Percentiles rank a stretch among this genome's conserved stretches.
Conservation (phyloP, 1,140 invertebrate species). For the Ceratosolen solmsi region DNA sequence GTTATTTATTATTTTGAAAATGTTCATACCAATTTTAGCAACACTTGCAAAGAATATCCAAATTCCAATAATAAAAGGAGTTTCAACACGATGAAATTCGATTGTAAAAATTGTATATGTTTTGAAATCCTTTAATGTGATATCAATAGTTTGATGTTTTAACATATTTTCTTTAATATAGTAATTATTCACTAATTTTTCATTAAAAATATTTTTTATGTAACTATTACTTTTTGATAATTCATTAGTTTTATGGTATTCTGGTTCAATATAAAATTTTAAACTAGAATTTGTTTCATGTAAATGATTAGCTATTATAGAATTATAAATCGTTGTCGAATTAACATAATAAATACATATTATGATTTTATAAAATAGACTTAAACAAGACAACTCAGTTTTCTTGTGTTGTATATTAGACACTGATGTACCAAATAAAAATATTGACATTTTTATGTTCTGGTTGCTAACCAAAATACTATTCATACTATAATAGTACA, state of each 20-base stretch:
- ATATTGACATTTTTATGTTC: background rate
- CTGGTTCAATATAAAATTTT: conserved; percentile 31
- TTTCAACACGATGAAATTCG: conserved; percentile 90
- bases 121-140: conserved; percentile 54
- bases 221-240: background rate
- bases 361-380: background rate
- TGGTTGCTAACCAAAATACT: too few species aligned
- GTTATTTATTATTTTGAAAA: background rate
- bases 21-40: conserved; percentile 90
- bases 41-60: conserved; percentile 96
- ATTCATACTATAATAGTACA: too few species aligned
- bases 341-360: background rate
- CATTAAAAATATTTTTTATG: conserved; percentile 18
- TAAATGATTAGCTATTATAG: conserved; percentile 24
- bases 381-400: background rate
- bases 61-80: conserved; percentile 92
- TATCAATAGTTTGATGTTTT: background rate
- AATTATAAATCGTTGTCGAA: conserved; percentile 28
- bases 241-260: background rate
- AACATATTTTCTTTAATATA: background rate
- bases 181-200: background rate
- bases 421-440: background rate
- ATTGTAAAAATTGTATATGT: conserved; percentile 85
- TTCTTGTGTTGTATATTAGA: background rate
- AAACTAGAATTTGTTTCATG: conserved; percentile 32